Conservation (phyloP, 2,888 invertebrate genomes). For the Drosophila prolongata region DNA sequence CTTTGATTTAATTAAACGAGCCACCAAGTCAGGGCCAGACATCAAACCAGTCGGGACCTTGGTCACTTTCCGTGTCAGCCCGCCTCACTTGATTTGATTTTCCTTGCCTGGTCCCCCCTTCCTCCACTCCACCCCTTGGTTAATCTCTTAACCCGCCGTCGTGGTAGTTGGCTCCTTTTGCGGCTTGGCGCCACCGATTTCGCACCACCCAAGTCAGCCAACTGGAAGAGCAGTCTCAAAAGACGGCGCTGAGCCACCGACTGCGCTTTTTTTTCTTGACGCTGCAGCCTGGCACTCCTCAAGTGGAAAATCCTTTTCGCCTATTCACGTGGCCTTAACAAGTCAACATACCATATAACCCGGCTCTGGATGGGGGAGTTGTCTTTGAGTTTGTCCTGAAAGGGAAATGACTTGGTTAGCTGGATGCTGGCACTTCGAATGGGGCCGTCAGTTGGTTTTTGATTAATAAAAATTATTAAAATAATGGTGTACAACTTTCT, state of each 20-base stretch:
- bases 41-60: conserved; percentile 30
- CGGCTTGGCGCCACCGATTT: conserved; percentile 67
- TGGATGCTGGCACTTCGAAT: conserved; percentile 4
- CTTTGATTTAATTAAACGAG: conserved; percentile 83
- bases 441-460: conserved; percentile 3
- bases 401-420: conserved; percentile 10
- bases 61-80: conserved; percentile 56
- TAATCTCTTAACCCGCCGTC: conserved; percentile 71
- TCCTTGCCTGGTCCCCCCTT: conserved; percentile 21
- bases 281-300: conserved; percentile 72
- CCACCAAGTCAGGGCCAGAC: conserved; percentile 39
- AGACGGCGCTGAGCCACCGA: conserved; percentile 7
- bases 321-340: conserved; percentile 69
- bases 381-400: conserved; percentile 49
- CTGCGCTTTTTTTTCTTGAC: conserved; percentile 32
- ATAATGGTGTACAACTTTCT: background rate
- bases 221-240: conserved; percentile 60
- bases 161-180: conserved; percentile 66
- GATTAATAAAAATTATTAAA: background rate
- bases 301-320: conserved; percentile 80
- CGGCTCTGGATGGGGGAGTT: conserved; percentile 9
- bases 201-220: conserved; percentile 64
- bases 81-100: conserved; percentile 34
- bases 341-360: conserved; percentile 52
- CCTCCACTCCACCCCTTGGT: conserved; percentile 42